A percentile compares a stretch with the other conserved stretches of the same genome.
These are phyloP conservation scores for Selenia dentaria DNA, from an alignment of 2,888 invertebrate species.

Conservation along the genomic window DNA sequence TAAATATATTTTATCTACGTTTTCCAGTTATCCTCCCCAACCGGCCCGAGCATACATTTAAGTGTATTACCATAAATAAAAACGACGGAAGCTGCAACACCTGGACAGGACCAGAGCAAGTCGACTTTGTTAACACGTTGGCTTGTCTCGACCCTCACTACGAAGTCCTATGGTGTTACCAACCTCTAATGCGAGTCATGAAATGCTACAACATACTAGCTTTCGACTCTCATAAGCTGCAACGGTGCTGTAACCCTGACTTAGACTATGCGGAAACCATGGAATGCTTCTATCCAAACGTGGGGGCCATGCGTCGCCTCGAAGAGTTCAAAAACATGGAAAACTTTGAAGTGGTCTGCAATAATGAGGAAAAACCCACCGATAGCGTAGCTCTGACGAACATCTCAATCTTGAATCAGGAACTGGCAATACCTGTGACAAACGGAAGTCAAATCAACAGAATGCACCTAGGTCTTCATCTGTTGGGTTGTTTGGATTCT, in stretches of 20 bases:
- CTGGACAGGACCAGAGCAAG: conserved; percentile 93
- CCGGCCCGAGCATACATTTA: conserved; percentile 91
- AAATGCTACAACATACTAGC: conserved; percentile 94
- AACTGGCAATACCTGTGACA: conserved; percentile 91
- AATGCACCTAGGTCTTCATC: conserved; percentile 95
- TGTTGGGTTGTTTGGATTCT: conserved; percentile 95
- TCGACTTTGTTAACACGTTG: conserved; percentile 91
- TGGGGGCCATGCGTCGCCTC: conserved; percentile 67
- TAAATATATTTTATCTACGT: too few species aligned
- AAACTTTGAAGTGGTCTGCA: conserved; percentile 59
- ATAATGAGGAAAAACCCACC: conserved; percentile 50
- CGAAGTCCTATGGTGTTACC: conserved; percentile 97
- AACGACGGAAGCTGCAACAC: conserved; percentile 94
- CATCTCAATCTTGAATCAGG: conserved; percentile 90
- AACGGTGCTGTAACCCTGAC: conserved; percentile 67
- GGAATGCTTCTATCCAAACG: conserved; percentile 51
- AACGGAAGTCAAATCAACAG: conserved; percentile 89
- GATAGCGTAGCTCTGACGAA: conserved; percentile 64
- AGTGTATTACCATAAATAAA: conserved; percentile 95
- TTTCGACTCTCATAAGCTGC: conserved; percentile 86
- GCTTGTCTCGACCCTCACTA: conserved; percentile 96
- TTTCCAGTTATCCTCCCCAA: conserved; percentile 91
- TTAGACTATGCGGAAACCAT: conserved; percentile 49
- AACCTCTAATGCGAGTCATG: conserved; percentile 86
- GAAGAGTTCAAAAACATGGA: conserved; percentile 73